Conservation (phyloP, 2,113 vertebrate species). For the Morone chrysops region DNA sequence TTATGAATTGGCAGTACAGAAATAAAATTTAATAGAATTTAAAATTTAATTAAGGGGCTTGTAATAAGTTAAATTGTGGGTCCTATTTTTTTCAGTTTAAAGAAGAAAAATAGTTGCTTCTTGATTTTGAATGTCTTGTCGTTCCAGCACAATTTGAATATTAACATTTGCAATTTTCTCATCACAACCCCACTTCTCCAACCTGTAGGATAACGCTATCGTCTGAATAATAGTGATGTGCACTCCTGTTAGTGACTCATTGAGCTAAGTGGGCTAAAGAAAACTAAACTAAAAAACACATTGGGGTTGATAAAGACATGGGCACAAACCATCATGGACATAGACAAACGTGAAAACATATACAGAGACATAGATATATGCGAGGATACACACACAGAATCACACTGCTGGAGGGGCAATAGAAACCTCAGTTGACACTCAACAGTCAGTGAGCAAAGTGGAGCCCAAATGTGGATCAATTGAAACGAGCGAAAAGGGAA, state of each 20-base stretch:
- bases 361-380: background rate
- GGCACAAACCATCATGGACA: background rate
- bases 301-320: background rate
- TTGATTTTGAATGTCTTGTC: background rate
- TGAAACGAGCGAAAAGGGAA: constrained; percentile 15
- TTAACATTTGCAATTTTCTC: background rate
- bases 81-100: background rate
- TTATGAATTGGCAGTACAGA: no score
- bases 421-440: constrained; percentile 19
- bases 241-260: constrained; percentile 1
- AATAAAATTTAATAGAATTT: no score
- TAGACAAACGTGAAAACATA: background rate
- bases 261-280: background rate
- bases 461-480: constrained; percentile 37
- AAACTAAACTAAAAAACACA: constrained; percentile 15
- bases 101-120: background rate
- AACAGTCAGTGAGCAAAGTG: constrained; percentile 15
- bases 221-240: background rate
- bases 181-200: background rate
- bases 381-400: constrained; percentile 10
- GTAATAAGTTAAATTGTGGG: background rate
- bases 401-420: constrained; percentile 1
- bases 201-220: constrained; percentile 7
- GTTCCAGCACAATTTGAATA: background rate
- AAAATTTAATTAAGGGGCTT: background rate